Percentiles rank a stretch among this genome's conserved stretches.
These are phyloP conservation scores for Esox lucius DNA, from an alignment of 2,797 vertebrate species.

Conservation along the genomic window DNA sequence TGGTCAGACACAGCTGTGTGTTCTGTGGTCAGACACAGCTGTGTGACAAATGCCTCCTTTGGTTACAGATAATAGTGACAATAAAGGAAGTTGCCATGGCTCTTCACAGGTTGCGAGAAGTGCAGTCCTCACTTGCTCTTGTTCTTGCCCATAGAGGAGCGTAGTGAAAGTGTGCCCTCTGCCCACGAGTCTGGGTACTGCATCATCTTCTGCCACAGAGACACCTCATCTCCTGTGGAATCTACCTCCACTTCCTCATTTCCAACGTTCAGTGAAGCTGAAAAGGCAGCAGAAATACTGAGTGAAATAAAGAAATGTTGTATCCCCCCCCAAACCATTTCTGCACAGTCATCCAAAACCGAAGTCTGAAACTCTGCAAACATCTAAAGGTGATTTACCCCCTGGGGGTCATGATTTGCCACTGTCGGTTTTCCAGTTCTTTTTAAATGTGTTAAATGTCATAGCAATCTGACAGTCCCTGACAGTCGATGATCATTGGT, in stretches of 20 bases:
- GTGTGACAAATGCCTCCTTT: not conserved
- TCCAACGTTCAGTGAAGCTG: slow-evolving; percentile 62
- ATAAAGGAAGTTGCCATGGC: slow-evolving; percentile 4
- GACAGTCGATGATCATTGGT: too few relatives aligned
- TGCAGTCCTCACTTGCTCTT: slow-evolving; percentile 64
- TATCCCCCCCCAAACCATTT: too few relatives aligned
- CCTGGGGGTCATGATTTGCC: too few relatives aligned
- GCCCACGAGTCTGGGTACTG: slow-evolving; percentile 96
- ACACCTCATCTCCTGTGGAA: slow-evolving; percentile 89
- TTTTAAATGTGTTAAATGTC: too few relatives aligned
- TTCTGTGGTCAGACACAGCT: not conserved
- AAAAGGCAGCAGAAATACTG: slow-evolving; percentile 9
- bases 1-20: not conserved
- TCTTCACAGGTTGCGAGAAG: not conserved
- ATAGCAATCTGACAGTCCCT: too few relatives aligned
- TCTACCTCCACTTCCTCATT: slow-evolving; percentile 82
- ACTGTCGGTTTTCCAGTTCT: too few relatives aligned
- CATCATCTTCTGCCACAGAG: slow-evolving; percentile 95
- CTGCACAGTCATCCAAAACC: too few relatives aligned
- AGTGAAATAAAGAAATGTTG: not conserved
- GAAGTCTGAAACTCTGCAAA: too few relatives aligned
- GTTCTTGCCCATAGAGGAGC: slow-evolving; percentile 83
- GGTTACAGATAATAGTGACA: not conserved
- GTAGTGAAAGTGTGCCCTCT: slow-evolving; percentile 90
- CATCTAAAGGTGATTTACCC: too few relatives aligned